Percentiles rank a stretch among this genome's conserved stretches.
These are phyloP conservation scores for Machimus rusticus DNA, from an alignment of 2,888 invertebrate genomes.

Conservation along the genomic window DNA sequence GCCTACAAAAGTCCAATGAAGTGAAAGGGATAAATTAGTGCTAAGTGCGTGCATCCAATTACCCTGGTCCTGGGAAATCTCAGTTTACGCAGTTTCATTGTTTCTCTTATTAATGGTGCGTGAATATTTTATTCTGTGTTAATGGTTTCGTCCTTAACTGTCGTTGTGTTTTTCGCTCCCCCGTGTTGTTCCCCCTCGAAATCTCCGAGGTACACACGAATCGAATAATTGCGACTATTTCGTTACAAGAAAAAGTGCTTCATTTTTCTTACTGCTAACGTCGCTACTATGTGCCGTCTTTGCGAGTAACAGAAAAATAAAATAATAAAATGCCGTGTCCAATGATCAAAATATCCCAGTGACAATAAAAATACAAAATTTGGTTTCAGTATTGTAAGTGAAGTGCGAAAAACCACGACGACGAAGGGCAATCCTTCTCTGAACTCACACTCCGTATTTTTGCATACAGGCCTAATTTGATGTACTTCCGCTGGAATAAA, in stretches of 20 bases:
- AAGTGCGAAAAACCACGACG: neutral
- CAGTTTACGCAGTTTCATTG: neutral
- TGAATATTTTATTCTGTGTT: constrained; percentile 26
- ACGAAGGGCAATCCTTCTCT: neutral
- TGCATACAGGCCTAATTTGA: neutral
- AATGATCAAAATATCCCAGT: neutral
- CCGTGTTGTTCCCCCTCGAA: neutral
- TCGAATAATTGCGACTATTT: neutral
- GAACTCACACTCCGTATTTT: neutral
- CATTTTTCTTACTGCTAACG: neutral
- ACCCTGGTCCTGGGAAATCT: neutral
- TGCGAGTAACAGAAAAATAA: neutral
- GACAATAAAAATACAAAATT: constrained; percentile 7
- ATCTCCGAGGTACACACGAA: neutral
- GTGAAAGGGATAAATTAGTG: neutral
- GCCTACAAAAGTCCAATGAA: neutral
- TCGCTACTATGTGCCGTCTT: neutral
- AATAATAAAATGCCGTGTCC: neutral
- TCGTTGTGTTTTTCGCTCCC: neutral
- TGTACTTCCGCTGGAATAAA: neutral
- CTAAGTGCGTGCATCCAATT: neutral
- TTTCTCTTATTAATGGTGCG: constrained; percentile 27
- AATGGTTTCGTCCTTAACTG: constrained; percentile 22
- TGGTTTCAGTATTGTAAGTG: constrained; percentile 30
- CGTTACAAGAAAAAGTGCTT: neutral